Percentiles rank a stretch among this genome's conserved stretches.
phyloP scores from a whole-genome alignment of 2,888 invertebrate genomes.

The Galeruca laticollis region DNA sequence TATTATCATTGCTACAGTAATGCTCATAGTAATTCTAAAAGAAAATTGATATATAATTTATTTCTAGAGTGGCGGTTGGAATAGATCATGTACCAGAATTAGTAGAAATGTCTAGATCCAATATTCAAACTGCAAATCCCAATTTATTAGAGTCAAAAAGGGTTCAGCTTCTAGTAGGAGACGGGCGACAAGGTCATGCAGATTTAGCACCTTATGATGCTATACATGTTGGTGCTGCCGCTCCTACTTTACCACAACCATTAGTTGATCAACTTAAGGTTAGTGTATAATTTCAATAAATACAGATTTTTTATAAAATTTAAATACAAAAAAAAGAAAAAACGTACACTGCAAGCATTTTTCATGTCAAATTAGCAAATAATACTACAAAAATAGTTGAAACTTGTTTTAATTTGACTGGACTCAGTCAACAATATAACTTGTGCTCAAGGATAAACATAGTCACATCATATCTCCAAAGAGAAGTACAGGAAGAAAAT shows the following conservation, averaged over 20 bases:
- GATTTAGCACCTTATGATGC: constrained; percentile 87
- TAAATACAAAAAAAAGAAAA: too few relatives aligned
- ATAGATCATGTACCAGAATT: constrained; percentile 92
- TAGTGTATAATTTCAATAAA: constrained; percentile 14
- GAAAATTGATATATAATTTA: background rate
- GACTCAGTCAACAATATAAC: too few relatives aligned
- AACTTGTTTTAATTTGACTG: too few relatives aligned
- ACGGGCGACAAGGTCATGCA: constrained; percentile 85
- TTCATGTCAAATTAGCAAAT: too few relatives aligned
- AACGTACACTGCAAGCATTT: too few relatives aligned
- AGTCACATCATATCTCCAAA: too few relatives aligned
- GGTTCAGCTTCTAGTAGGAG: constrained; percentile 84
- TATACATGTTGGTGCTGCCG: constrained; percentile 94
- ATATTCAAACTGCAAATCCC: constrained; percentile 81
- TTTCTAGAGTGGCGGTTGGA: constrained; percentile 72
- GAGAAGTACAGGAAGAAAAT: too few relatives aligned
- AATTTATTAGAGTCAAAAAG: constrained; percentile 76
- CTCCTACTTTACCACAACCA: constrained; percentile 80
- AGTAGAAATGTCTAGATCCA: constrained; percentile 79
- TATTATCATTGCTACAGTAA: too few relatives aligned
- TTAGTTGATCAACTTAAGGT: constrained; percentile 88
- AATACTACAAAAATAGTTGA: too few relatives aligned
- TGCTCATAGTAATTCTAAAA: constrained; percentile 1
- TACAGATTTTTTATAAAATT: background rate
- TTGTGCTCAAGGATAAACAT: too few relatives aligned